Evolutionary conservation across 2,888 invertebrate species (phyloP).

Genomic region (Scrobipalpa atriplicella): DNA sequence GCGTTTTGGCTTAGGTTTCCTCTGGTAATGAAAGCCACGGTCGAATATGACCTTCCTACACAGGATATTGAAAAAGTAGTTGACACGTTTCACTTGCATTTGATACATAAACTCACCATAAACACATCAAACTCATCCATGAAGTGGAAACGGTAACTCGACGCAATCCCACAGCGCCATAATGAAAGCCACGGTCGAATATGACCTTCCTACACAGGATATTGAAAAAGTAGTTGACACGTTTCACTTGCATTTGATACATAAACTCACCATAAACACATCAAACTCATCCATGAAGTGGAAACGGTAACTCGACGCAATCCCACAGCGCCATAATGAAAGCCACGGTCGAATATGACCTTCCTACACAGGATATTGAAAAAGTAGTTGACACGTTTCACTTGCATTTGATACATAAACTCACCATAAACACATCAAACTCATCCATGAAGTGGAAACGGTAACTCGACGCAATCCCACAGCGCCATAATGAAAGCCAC

Average conservation of each 20-base stretch:
- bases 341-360: conserved; percentile 97
- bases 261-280: conserved; percentile 94
- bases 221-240: conserved; percentile 83
- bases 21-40: conserved; percentile 97
- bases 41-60: conserved; percentile 98
- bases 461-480: conserved; percentile 96
- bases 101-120: conserved; percentile 84
- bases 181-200: conserved; percentile 96
- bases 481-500: conserved; percentile 96
- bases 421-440: conserved; percentile 98
- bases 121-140: conserved; percentile 95
- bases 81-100: conserved; percentile 40
- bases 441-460: conserved; percentile 97
- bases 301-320: conserved; percentile 90
- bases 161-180: conserved; percentile 97
- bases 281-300: conserved; percentile 88
- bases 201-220: conserved; percentile 98
- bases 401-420: conserved; percentile 27
- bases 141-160: conserved; percentile 83
- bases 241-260: conserved; percentile 25
- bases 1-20: too few species aligned
- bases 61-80: conserved; percentile 90
- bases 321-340: conserved; percentile 97
- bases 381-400: neutral
- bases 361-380: conserved; percentile 95